Evolutionary conservation across 2,888 invertebrate genomes (phyloP).

Genomic region (Tetranychus truncatus): DNA sequence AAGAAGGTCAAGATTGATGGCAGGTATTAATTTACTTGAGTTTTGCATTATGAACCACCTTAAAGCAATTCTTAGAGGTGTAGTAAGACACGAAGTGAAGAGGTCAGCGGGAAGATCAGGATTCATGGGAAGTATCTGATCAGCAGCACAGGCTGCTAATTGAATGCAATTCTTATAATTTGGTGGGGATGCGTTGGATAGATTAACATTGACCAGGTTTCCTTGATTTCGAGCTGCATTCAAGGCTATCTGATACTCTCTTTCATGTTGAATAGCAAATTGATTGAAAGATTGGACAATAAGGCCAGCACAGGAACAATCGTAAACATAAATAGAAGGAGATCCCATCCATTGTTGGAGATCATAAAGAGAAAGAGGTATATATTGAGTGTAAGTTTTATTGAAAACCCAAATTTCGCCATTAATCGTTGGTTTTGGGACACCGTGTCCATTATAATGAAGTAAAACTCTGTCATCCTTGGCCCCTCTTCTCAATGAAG

Average conservation of each 20-base stretch:
- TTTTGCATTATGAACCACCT: constrained; percentile 81
- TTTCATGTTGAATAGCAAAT: constrained; percentile 76
- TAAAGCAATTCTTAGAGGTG: constrained; percentile 87
- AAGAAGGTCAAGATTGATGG: constrained; percentile 61
- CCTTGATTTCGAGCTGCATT: constrained; percentile 10
- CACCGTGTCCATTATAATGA: constrained; percentile 98
- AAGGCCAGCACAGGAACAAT: constrained; percentile 93
- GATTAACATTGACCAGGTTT: constrained; percentile 28
- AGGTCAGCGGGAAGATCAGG: constrained; percentile 90
- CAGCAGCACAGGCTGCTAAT: constrained; percentile 81
- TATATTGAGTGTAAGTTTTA: constrained; percentile 93
- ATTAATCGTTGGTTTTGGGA: constrained; percentile 88
- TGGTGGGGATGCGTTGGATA: constrained; percentile 25
- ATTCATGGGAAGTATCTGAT: constrained; percentile 86
- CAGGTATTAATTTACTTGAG: constrained; percentile 58
- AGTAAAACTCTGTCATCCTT: constrained; percentile 95
- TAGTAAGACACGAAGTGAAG: constrained; percentile 93
- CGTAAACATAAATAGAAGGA: constrained; percentile 96
- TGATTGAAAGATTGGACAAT: constrained; percentile 59
- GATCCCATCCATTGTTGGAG: constrained; percentile 98
- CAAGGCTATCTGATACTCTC: constrained; percentile 46
- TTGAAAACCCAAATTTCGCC: constrained; percentile 99
- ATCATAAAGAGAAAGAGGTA: constrained; percentile 93
- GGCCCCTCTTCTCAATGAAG: constrained; percentile 78
- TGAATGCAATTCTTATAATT: constrained; percentile 77